Evolutionary conservation across 2,797 vertebrate genomes (phyloP).

Genomic region (Chelonia mydas): DNA sequence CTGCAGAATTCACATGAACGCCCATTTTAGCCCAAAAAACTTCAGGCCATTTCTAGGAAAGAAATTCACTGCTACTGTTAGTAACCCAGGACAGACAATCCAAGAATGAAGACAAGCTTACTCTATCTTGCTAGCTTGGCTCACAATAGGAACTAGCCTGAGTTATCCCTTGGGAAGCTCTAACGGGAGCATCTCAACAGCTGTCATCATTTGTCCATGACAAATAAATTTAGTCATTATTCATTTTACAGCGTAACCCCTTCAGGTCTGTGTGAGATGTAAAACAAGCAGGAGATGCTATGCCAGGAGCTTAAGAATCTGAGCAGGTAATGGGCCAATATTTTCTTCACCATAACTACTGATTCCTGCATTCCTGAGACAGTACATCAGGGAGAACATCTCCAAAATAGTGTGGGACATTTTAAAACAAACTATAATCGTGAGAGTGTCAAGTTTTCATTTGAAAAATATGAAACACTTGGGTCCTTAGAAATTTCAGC

Average conservation of each 20-base stretch:
- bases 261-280: constrained; percentile 52
- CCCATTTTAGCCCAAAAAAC: constrained; percentile 14
- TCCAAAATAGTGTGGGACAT: background rate
- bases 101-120: background rate
- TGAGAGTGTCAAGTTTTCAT: background rate
- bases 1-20: background rate
- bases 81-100: constrained; percentile 7
- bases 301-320: background rate
- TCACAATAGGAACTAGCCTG: constrained; percentile 58
- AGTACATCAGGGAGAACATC: background rate
- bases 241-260: constrained; percentile 49
- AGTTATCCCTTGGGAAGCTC: constrained; percentile 72
- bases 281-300: background rate
- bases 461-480: background rate
- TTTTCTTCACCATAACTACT: background rate
- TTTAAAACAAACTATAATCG: constrained; percentile 10
- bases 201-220: constrained; percentile 70
- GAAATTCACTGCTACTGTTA: background rate
- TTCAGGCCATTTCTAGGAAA: constrained; percentile 24
- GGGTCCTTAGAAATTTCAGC: background rate
- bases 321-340: rapidly evolving
- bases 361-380: background rate
- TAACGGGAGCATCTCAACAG: constrained; percentile 76
- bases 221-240: constrained; percentile 73
- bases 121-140: constrained; percentile 34